Evolutionary conservation across 2,797 vertebrate species (phyloP).

Genomic region (Zonotrichia albicollis): DNA sequence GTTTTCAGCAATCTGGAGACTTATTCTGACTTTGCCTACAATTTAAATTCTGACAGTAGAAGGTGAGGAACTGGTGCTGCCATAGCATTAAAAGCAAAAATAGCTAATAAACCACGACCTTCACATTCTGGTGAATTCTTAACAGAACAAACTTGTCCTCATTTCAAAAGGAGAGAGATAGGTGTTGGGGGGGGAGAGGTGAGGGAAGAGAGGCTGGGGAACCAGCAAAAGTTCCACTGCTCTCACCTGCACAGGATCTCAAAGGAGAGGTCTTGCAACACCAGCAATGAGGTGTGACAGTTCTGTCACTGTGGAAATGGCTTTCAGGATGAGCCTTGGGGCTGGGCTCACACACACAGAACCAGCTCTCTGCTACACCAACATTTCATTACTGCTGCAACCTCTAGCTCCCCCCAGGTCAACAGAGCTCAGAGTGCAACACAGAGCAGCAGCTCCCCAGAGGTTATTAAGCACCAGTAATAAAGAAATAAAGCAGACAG

Average conservation of each 20-base stretch:
- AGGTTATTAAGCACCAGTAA: neutral
- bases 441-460: neutral
- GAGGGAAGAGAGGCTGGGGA: too few relatives aligned
- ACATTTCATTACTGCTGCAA: neutral
- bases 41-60: neutral
- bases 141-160: neutral
- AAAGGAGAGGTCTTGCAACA: neutral
- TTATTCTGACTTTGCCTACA: neutral
- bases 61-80: neutral
- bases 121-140: neutral
- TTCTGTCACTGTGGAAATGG: neutral
- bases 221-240: neutral
- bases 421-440: neutral
- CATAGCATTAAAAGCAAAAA: neutral
- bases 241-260: neutral
- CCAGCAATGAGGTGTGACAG: neutral
- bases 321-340: neutral
- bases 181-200: fast-evolving
- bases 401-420: neutral
- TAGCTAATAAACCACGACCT: neutral
- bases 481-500: constrained; percentile 39
- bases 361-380: neutral
- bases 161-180: neutral
- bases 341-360: neutral
- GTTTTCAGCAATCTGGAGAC: neutral